Conservation (phyloP, 2,797 vertebrate genomes). For the Lepus oiostolus region DNA sequence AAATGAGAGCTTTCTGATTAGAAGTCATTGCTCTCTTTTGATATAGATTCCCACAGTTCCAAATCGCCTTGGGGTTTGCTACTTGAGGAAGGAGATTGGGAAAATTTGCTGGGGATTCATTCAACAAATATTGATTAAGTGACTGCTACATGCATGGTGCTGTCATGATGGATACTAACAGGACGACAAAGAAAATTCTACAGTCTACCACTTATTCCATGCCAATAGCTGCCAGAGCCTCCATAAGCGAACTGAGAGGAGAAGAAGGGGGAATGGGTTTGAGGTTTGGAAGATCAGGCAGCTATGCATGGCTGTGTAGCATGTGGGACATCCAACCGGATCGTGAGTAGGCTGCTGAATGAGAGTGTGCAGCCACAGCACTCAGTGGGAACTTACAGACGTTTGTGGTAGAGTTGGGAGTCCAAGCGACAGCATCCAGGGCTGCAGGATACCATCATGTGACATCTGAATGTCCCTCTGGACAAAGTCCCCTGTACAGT, state of each 20-base stretch:
- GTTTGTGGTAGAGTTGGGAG: neutral
- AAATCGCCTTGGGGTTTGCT: constrained; percentile 53
- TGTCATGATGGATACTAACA: constrained; percentile 24
- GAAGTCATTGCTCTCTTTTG: neutral
- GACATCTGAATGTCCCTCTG: constrained; percentile 20
- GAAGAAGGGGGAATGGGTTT: neutral
- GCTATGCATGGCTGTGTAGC: neutral
- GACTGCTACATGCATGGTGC: neutral
- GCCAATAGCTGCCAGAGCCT: neutral
- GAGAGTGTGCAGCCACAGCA: neutral
- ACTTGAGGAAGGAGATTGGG: neutral
- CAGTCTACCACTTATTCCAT: neutral
- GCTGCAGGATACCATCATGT: neutral
- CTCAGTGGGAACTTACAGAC: constrained; percentile 13
- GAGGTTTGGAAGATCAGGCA: constrained; percentile 10
- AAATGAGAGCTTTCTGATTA: constrained; percentile 16
- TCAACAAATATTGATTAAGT: constrained; percentile 39
- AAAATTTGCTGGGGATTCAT: constrained; percentile 9
- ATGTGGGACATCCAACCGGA: neutral
- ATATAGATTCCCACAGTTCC: neutral
- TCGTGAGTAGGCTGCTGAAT: neutral
- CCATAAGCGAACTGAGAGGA: neutral
- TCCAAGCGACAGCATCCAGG: neutral
- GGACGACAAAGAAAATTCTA: constrained; percentile 54
- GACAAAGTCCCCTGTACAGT: neutral